Evolutionary conservation across 2,113 vertebrate species (phyloP), one percentile per base, ranked within the genome.

Genomic region (Rhineura floridana): DNA sequence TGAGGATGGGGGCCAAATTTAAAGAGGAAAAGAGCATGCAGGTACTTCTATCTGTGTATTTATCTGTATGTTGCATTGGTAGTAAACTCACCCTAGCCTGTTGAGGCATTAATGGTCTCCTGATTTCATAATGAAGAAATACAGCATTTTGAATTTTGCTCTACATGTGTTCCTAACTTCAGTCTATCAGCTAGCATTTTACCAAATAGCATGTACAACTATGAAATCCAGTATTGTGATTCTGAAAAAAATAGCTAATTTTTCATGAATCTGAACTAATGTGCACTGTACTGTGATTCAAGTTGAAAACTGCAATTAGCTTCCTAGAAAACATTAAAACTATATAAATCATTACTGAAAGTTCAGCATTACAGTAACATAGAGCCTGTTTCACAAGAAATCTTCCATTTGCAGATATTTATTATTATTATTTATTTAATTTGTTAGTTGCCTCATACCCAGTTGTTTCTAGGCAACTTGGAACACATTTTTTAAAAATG

Each of bases 281-380:
- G 63, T 28, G 23, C 63, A 65, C 28, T 21, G 4, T 65, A 21
- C 25, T 28, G 3, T 65, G 63, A 65, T 65, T 21, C 28, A 25
- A 65, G 93, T 91, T 92, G 91, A 90, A 87, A 6, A 69, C 84
- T 92, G 90, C 90, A 67, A 91, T 89, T 95, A 70, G 92, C 93
- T 81, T 63, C 88, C 85, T 81, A 39, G 62, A 88, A 90, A n/a
- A n/a, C n/a, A n/a, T n/a, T n/a, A n/a, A n/a, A n/a, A n/a, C n/a
- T n/a, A n/a, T n/a, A n/a, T n/a, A n/a, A n/a, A n/a, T n/a, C n/a
- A n/a, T n/a, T n/a, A n/a, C n/a, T n/a, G n/a, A 91, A 87, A 8
- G 85, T 17, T n/a, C 91, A 87, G 88, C 36, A 42, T 21, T 15
- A 73, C 36, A 70, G 33, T 33, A n/a, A 70, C 33, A 11, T n/a